Conservation (phyloP, 2,888 invertebrate species). For the Lasioglossum lativentre region DNA sequence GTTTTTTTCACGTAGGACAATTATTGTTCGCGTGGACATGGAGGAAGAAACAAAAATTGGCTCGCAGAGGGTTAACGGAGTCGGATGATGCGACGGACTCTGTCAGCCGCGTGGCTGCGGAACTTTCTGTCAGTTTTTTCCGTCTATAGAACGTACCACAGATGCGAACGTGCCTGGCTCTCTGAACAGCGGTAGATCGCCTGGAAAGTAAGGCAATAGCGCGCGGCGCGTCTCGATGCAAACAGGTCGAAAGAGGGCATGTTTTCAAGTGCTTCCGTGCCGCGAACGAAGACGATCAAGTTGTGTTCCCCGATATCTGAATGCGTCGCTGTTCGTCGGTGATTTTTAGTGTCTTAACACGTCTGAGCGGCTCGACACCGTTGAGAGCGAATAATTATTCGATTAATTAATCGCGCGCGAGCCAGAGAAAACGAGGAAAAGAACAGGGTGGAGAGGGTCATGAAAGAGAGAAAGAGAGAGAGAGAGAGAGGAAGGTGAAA, state of each 20-base stretch:
- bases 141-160: neutral
- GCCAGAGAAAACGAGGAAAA: neutral
- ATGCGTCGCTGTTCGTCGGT: conserved; percentile 14
- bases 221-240: conserved; percentile 25
- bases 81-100: neutral
- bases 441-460: neutral
- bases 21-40: neutral
- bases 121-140: neutral
- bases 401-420: conserved; percentile 7
- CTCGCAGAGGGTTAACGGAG: neutral
- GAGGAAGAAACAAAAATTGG: neutral
- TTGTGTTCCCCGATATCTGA: conserved; percentile 32
- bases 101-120: neutral
- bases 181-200: neutral
- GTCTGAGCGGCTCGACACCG: conserved; percentile 1
- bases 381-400: neutral
- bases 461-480: neutral
- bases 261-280: conserved; percentile 53
- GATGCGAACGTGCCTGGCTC: neutral
- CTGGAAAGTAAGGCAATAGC: conserved; percentile 16
- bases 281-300: conserved; percentile 24
- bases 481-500: neutral
- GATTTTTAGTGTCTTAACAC: conserved; percentile 44
- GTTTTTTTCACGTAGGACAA: neutral
- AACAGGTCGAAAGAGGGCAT: conserved; percentile 7